phyloP scores from a whole-genome alignment of 2,113 vertebrate species.

The Ophiodon elongatus region DNA sequence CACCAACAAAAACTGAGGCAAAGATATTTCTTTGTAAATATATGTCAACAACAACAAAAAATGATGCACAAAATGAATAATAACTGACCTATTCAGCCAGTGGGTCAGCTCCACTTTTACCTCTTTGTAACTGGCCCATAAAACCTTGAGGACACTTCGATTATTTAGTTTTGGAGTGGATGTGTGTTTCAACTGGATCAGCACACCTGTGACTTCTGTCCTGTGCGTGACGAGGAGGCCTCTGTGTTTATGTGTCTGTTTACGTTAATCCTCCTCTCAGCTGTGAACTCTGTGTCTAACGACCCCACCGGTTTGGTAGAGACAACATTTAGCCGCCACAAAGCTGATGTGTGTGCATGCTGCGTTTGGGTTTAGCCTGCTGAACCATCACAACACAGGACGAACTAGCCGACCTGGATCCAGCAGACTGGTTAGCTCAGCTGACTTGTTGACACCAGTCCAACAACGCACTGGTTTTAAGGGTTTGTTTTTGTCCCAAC shows the following conservation, averaged over 20 bases:
- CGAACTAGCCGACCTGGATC: background rate
- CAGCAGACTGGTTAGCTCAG: conserved; percentile 36
- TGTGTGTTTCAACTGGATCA: background rate
- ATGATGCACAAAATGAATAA: background rate
- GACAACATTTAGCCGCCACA: no score
- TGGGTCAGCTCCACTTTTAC: background rate
- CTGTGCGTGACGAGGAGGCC: background rate
- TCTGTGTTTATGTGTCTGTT: background rate
- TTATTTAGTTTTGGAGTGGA: no score
- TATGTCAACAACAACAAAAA: no score
- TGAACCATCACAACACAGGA: conserved; percentile 8
- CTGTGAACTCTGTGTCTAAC: background rate
- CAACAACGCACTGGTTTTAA: background rate
- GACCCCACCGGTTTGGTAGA: background rate
- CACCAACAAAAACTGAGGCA: background rate
- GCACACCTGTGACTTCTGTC: background rate
- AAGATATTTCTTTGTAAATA: background rate
- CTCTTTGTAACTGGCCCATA: background rate
- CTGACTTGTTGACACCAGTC: conserved; percentile 35
- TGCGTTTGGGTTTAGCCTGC: conserved; percentile 27
- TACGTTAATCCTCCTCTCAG: background rate
- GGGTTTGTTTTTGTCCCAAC: background rate
- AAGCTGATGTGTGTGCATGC: no score
- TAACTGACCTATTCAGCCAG: background rate
- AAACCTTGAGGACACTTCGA: background rate